Evolutionary conservation across 2,888 invertebrate species (phyloP).

Genomic region (Cephonodes hylas): DNA sequence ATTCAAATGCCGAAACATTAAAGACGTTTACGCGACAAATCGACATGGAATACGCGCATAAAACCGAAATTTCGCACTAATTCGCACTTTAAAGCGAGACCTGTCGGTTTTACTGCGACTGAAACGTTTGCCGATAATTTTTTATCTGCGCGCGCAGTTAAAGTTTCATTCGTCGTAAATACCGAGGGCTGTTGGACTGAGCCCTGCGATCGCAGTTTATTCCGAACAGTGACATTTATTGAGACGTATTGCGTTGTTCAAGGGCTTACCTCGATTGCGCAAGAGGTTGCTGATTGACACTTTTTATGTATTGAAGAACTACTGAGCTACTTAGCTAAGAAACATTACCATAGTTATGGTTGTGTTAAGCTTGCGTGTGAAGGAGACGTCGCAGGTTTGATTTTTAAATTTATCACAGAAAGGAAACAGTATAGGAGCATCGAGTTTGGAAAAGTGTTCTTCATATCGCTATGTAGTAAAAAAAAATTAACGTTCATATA

Average conservation of each 20-base stretch:
- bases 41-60: background rate
- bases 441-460: no score
- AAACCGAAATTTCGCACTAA: conserved; percentile 24
- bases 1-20: background rate
- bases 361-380: no score
- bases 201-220: conserved; percentile 71
- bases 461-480: no score
- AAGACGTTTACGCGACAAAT: background rate
- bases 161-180: conserved; percentile 68
- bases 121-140: conserved; percentile 69
- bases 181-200: conserved; percentile 52
- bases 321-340: no score
- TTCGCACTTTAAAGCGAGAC: conserved; percentile 38
- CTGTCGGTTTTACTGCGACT: conserved; percentile 41
- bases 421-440: no score
- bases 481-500: no score
- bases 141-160: conserved; percentile 69
- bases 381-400: no score
- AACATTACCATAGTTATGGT: no score
- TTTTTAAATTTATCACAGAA: no score
- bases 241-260: conserved; percentile 44
- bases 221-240: conserved; percentile 63
- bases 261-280: background rate
- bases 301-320: no score
- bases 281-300: background rate